phyloP scores from a whole-genome alignment of 1,140 invertebrate genomes.

The Patella vulgata region DNA sequence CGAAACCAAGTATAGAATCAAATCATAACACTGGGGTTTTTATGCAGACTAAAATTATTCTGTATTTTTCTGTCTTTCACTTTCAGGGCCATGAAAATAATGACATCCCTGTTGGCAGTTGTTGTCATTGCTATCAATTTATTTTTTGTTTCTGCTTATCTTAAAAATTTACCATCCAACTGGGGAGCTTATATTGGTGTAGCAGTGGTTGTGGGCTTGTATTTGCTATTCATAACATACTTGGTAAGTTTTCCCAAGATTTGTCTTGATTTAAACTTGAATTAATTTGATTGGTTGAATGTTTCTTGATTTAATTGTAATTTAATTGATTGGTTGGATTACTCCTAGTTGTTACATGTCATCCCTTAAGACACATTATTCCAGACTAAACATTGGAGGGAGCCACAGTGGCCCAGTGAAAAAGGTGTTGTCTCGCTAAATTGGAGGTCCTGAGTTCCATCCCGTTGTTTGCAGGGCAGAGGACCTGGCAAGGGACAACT shows the following conservation, averaged over 20 bases:
- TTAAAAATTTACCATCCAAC: slow-evolving; percentile 69
- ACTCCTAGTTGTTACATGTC: background rate
- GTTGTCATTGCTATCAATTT: slow-evolving; percentile 85
- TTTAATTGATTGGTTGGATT: background rate
- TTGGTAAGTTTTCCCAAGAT: slow-evolving; percentile 65
- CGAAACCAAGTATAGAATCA: no score
- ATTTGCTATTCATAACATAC: slow-evolving; percentile 79
- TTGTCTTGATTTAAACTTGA: background rate
- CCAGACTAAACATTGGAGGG: background rate
- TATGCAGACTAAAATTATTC: no score
- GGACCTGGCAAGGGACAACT: no score
- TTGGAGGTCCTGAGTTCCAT: no score
- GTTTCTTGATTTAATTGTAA: background rate
- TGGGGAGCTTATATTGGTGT: slow-evolving; percentile 72
- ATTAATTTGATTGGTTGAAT: background rate
- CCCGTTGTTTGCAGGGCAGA: no score
- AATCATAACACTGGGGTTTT: no score
- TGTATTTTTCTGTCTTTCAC: no score
- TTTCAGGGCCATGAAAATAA: slow-evolving; percentile 70
- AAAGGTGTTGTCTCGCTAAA: no score
- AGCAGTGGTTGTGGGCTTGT: slow-evolving; percentile 73
- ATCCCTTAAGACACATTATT: background rate
- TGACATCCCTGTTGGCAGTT: slow-evolving; percentile 75
- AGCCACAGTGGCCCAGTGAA: background rate
- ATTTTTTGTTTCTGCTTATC: slow-evolving; percentile 79